These are phyloP conservation scores for Capreolus pygargus DNA, from an alignment of 2,113 vertebrate genomes.

Conservation along the genomic window DNA sequence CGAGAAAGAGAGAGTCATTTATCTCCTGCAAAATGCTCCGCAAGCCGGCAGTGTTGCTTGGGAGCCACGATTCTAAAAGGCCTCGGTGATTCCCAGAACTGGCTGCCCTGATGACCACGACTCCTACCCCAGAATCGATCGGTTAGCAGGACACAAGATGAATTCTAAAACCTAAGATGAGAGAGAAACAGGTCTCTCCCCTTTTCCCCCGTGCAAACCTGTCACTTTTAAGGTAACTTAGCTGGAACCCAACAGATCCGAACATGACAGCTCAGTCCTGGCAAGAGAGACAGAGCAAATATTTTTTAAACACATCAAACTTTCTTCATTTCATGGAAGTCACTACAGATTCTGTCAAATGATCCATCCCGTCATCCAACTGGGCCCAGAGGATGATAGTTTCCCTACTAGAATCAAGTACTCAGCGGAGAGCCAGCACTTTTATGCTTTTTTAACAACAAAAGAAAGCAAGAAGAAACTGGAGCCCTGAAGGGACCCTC, in stretches of 20 bases:
- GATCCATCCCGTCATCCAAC: neutral
- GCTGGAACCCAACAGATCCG: neutral
- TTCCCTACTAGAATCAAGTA: neutral
- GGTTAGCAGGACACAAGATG: neutral
- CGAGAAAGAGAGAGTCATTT: neutral
- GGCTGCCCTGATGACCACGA: neutral
- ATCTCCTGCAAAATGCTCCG: slow-evolving; percentile 1
- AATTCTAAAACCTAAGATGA: neutral
- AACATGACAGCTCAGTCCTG: neutral
- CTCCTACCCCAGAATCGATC: neutral
- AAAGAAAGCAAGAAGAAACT: neutral
- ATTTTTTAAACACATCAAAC: neutral
- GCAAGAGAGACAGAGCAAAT: neutral
- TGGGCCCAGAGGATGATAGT: neutral
- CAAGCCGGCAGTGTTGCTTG: neutral
- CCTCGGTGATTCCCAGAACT: neutral
- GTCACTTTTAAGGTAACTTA: neutral
- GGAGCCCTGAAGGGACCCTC: neutral
- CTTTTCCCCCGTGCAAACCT: neutral
- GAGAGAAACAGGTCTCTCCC: neutral
- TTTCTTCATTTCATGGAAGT: neutral
- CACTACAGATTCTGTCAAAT: neutral
- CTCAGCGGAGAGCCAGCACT: neutral
- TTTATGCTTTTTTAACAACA: neutral
- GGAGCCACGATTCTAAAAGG: neutral